Conservation (phyloP, 2,888 invertebrate genomes). For the Archips crataeganus region DNA sequence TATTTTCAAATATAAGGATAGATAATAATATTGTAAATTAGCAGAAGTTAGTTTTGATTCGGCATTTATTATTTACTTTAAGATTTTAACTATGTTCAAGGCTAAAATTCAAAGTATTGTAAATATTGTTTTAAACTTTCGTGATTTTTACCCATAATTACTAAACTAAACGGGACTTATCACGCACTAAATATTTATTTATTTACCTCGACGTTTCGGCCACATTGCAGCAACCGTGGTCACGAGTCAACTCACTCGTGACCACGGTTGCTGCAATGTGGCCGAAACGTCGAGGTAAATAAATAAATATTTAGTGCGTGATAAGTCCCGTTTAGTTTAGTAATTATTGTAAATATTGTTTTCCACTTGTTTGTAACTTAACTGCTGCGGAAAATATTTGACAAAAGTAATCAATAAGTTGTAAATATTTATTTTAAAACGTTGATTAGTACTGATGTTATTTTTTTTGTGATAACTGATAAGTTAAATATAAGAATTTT, state of each 20-base stretch:
- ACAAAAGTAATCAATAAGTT: constrained; percentile 43
- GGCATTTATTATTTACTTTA: constrained; percentile 55
- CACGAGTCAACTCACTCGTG: too few species aligned
- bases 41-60: constrained; percentile 40
- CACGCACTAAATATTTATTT: too few species aligned
- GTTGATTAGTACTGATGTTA: constrained; percentile 44
- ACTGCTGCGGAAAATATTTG: constrained; percentile 18
- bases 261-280: too few species aligned
- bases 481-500: constrained; percentile 49
- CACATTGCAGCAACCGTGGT: too few species aligned
- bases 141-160: too few species aligned
- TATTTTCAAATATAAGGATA: constrained; percentile 8
- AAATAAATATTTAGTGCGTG: too few species aligned
- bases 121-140: constrained; percentile 38
- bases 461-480: constrained; percentile 66
- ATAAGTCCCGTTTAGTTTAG: too few species aligned
- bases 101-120: constrained; percentile 37
- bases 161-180: too few species aligned
- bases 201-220: too few species aligned
- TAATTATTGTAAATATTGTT: constrained; percentile 44
- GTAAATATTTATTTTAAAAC: constrained; percentile 46
- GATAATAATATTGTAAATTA: too few species aligned
- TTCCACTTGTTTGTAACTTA: constrained; percentile 23
- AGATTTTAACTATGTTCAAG: constrained; percentile 28
- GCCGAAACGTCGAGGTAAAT: too few species aligned